Percentiles rank a stretch among this genome's conserved stretches.
Conservation (phyloP, 2,888 invertebrate species). For the Drosophila buzzatii region DNA sequence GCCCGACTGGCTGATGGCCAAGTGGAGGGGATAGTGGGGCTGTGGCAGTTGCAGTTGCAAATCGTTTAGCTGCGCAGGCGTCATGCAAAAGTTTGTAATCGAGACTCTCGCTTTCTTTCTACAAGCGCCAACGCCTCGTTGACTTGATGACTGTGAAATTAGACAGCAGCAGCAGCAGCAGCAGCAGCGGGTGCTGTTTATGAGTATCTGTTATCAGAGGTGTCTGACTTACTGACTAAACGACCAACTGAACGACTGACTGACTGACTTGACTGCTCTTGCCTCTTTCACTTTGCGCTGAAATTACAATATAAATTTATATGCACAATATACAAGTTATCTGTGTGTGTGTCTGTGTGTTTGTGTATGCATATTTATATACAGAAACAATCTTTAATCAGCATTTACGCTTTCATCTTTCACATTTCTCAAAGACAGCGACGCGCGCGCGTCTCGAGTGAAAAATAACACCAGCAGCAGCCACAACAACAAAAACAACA, state of each 20-base stretch:
- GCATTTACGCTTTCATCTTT: conserved; percentile 81
- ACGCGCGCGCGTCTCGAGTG: conserved; percentile 49
- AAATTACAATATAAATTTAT: conserved; percentile 77
- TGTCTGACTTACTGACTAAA: conserved; percentile 67
- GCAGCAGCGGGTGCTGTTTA: conserved; percentile 36
- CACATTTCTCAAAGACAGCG: conserved; percentile 75
- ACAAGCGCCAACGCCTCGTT: conserved; percentile 45
- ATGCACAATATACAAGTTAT: conserved; percentile 43
- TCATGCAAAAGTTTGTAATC: conserved; percentile 57
- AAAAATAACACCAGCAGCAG: conserved; percentile 45
- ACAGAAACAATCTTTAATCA: conserved; percentile 81
- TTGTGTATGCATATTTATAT: conserved; percentile 41
- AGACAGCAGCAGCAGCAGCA: conserved; percentile 41
- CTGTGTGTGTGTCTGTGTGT: conserved; percentile 10
- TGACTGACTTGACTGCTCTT: conserved; percentile 44
- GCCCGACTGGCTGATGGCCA: background rate
- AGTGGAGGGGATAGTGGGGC: background rate
- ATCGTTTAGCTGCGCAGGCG: conserved; percentile 39
- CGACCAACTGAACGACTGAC: conserved; percentile 52
- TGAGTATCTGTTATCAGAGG: conserved; percentile 64
- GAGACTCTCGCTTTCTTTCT: conserved; percentile 78
- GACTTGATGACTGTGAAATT: conserved; percentile 77
- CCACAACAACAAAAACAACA: conserved; percentile 32
- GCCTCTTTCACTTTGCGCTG: conserved; percentile 74
- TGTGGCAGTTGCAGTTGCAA: conserved; percentile 29